phyloP scores from a whole-genome alignment of 2,113 vertebrate species.

The Tylochromis polylepis region DNA sequence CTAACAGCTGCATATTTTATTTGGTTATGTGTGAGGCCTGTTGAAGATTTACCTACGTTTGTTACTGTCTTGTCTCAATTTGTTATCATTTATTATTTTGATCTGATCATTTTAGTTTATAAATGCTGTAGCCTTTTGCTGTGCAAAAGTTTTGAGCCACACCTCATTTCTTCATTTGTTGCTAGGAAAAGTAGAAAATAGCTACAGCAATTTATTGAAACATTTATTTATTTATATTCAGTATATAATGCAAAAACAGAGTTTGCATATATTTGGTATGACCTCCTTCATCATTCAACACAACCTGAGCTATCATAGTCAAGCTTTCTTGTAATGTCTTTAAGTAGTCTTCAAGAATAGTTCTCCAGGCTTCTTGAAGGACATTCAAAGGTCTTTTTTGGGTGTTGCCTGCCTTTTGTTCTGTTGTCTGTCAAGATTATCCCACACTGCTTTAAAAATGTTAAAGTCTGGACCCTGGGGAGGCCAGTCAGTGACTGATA shows the following conservation, averaged over 20 bases:
- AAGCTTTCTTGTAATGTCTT: neutral
- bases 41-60: rapidly evolving
- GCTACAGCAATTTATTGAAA: neutral
- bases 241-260: neutral
- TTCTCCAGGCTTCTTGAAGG: neutral
- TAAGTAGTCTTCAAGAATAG: neutral
- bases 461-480: neutral
- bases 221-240: neutral
- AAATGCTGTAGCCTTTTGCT: neutral
- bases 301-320: neutral
- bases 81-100: neutral
- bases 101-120: neutral
- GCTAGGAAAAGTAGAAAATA: neutral
- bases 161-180: neutral
- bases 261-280: neutral
- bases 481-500: neutral
- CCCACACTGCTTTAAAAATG: neutral
- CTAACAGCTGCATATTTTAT: neutral
- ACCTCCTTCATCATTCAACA: neutral
- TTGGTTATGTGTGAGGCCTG: neutral
- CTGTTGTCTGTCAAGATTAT: neutral
- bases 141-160: neutral
- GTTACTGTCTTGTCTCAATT: neutral
- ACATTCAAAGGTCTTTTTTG: neutral
- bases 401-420: neutral